Base-by-base conservation (phyloP, 2,113 vertebrate genomes). In the Zapus hudsonius region DNA sequence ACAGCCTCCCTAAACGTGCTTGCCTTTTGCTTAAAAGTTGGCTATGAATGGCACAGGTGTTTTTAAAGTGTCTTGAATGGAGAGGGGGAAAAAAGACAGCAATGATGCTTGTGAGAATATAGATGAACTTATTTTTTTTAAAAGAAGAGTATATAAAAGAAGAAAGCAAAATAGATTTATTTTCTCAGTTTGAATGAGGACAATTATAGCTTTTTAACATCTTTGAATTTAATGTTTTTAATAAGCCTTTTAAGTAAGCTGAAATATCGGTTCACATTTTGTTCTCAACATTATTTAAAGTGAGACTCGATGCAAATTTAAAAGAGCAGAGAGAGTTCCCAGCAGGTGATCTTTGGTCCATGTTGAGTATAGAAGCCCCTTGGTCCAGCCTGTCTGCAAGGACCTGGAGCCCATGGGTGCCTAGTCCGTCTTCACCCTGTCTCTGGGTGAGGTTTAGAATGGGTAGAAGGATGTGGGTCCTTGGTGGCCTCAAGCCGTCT, bases 1-100 rank as follows among this genome's bases (percentile, higher is more conserved):
- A 78, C 69, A 90, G 89, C 87, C 73, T 93, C 72, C 93, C 89
- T 47, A 84, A 94, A 97, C 85, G 52, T 73, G 84, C 73, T 93
- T 97, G 97, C 94, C 97, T 97, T 98, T 96, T 97, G 88, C 96
- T 98, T 97, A 95, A 20, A 97, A 98, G 97, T 97, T 96, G 96
- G 72, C 96, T 97, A 76, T 97, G 97, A 97, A 98, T 97, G 98
- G 98, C 97, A 97, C 97, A 98, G 98, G 97, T 98, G 98, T 98
- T 97, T 98, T 92, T 96, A 97, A 97, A 98, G 98, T 97, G 96
- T 72, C 67, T 98, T 96, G 94, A 87, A 91, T 94, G 95, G 90
- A 94, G 72, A n/a, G 66, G 47, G 33, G 22, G 52, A 52, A 90
- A 74, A 81, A 89, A 87, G 90, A 73, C 61, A 66, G 93, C 87